Evolutionary conservation across 1,140 invertebrate species (phyloP), one percentile per base, ranked within the genome.

Genomic region (Brachionus koreanus): DNA sequence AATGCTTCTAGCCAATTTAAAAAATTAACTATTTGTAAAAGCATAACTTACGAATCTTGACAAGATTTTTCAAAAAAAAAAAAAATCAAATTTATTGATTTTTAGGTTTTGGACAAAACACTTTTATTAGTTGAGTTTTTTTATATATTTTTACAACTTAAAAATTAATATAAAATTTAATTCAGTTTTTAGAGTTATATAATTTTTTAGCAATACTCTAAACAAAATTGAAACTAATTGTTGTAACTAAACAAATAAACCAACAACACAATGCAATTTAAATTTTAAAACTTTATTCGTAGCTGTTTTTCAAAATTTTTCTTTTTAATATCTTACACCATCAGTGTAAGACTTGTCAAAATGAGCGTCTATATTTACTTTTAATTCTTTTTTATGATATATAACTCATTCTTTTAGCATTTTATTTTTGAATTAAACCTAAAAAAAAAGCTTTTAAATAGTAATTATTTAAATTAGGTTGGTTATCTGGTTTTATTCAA

Each of bases 201-300:
- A 57, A 57, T 57, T 57, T 52, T 57, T 57, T 57, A 23, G 49
- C 5, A 57, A 23, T 57, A 57, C 49, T 57, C 49, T 7, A 19
- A 57, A 57, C 49, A 57, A 19, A 57, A 37, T 65, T 33, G 63
- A 65, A 65, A 65, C 63, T 37, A 65, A 65, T 65, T 65, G 63
- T 65, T 65, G 63, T 33, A 65, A 33, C 63, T 65, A 65, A 65
- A 65, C 63, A 65, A 65, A 65, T 37, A 65, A 65, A 33, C 33
- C 33, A 37, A 65, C 9, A 65, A 65, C 25, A 65, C 25, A 65
- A 65, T 33, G n/a, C 33, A 33, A 33, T 65, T 65, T 65, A 65
- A 65, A 65, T 35, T 65, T 65, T 65, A n/a, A 33, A 33, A 33
- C 33, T 65, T 65, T 29, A 65, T 16, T 33, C 63, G 29, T 33